These are phyloP conservation scores for Campopleginae sp. DNA, from an alignment of 2,888 invertebrate species.

Conservation along the genomic window DNA sequence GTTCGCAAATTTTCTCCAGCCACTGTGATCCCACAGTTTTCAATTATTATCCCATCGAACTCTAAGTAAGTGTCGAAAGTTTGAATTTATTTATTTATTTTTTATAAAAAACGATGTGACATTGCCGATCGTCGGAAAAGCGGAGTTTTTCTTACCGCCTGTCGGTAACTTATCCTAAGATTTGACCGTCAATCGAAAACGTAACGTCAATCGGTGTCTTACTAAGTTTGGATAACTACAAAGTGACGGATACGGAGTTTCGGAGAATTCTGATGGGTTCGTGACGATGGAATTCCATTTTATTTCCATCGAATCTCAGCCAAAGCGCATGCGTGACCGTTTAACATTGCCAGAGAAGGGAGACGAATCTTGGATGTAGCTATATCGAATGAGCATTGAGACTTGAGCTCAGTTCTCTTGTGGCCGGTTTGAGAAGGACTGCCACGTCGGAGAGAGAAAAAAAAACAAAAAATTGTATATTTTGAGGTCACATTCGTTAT, in stretches of 20 bases:
- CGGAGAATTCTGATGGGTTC: neutral
- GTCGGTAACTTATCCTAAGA: neutral
- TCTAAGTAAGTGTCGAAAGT: neutral
- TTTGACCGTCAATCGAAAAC: constrained; percentile 4
- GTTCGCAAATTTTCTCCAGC: neutral
- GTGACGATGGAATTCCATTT: constrained; percentile 39
- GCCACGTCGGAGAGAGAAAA: constrained; percentile 76
- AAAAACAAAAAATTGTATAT: constrained; percentile 5
- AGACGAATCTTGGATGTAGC: constrained; percentile 64
- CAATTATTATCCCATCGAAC: neutral
- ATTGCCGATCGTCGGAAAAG: neutral
- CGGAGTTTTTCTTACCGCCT: neutral
- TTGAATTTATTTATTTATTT: neutral
- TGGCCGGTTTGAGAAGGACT: constrained; percentile 84
- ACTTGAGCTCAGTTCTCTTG: constrained; percentile 80
- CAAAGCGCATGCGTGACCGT: constrained; percentile 77
- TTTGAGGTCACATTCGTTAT: constrained; percentile 57
- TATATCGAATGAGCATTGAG: constrained; percentile 50
- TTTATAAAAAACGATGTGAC: neutral
- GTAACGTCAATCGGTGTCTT: constrained; percentile 28
- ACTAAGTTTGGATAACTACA: neutral
- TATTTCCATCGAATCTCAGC: constrained; percentile 34
- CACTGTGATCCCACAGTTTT: neutral
- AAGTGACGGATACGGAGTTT: neutral
- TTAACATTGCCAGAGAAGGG: constrained; percentile 73